phyloP scores from a whole-genome alignment of 2,113 vertebrate species.

The Marmota flaviventris region DNA sequence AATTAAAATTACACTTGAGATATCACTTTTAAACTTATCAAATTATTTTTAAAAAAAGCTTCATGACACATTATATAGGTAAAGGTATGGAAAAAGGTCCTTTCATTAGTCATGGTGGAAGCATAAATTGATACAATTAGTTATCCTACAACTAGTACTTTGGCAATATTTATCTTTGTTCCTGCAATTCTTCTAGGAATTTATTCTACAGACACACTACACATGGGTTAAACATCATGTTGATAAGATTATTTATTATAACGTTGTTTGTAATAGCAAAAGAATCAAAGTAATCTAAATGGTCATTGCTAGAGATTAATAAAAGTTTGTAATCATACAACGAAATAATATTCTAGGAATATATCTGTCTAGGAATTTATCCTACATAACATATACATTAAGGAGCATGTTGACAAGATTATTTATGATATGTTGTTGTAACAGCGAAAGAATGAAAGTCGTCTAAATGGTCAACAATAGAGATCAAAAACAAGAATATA shows the following conservation, averaged over 20 bases:
- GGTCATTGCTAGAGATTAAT: background rate
- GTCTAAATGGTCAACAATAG: background rate
- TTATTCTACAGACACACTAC: background rate
- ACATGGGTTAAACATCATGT: no score
- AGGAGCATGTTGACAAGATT: background rate
- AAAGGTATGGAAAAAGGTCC: background rate
- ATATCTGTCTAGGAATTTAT: no score
- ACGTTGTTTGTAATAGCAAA: conserved; percentile 30
- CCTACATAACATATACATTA: no score
- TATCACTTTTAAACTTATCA: conserved; percentile 31
- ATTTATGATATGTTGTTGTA: conserved; percentile 23
- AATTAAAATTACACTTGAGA: conserved; percentile 49
- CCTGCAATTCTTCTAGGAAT: conserved; percentile 25
- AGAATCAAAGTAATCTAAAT: conserved; percentile 32
- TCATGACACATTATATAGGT: background rate
- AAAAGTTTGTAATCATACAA: background rate
- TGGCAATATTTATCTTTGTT: conserved; percentile 28
- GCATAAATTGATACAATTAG: background rate
- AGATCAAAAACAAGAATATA: conserved; percentile 31
- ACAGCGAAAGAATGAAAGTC: conserved; percentile 37
- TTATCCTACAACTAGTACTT: background rate
- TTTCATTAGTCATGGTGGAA: background rate
- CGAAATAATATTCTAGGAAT: background rate
- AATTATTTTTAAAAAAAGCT: conserved; percentile 18
- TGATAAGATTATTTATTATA: conserved; percentile 12